Conservation (phyloP, 2,113 vertebrate genomes). For the Neotoma lepida region DNA sequence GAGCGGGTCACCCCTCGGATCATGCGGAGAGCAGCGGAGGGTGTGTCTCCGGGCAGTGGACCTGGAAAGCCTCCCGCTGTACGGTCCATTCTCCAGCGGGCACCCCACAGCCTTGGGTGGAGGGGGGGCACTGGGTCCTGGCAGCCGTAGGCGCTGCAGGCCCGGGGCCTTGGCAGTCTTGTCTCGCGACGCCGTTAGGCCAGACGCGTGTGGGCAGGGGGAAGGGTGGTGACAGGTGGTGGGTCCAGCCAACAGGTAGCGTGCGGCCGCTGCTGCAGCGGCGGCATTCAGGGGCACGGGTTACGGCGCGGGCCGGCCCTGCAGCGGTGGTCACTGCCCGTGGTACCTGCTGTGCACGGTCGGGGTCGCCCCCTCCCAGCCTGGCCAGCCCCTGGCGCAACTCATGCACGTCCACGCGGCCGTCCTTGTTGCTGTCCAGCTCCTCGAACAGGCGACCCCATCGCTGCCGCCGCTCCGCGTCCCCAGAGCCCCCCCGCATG, state of each 20-base stretch:
- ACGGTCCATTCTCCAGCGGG: background rate
- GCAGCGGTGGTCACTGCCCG: background rate
- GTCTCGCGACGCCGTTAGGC: background rate
- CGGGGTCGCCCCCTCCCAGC: constrained; percentile 83
- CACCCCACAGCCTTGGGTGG: background rate
- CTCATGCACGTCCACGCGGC: constrained; percentile 90
- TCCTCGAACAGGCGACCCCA: constrained; percentile 91
- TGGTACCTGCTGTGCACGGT: constrained; percentile 75
- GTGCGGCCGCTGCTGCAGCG: background rate
- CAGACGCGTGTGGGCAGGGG: background rate
- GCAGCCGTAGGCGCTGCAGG: background rate
- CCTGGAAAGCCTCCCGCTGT: background rate
- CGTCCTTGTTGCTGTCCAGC: constrained; percentile 93
- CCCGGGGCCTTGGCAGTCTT: background rate
- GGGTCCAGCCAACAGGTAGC: constrained; percentile 50
- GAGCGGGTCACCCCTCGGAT: background rate
- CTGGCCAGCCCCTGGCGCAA: constrained; percentile 88
- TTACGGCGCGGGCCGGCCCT: background rate
- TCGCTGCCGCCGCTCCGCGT: constrained; percentile 84
- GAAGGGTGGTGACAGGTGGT: background rate
- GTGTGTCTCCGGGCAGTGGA: background rate
- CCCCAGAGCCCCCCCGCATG: constrained; percentile 75
- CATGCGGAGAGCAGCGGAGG: background rate
- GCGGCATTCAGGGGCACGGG: constrained; percentile 18
- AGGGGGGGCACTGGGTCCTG: background rate